phyloP scores from a whole-genome alignment of 2,888 invertebrate genomes.

The Ophioninae sp. region DNA sequence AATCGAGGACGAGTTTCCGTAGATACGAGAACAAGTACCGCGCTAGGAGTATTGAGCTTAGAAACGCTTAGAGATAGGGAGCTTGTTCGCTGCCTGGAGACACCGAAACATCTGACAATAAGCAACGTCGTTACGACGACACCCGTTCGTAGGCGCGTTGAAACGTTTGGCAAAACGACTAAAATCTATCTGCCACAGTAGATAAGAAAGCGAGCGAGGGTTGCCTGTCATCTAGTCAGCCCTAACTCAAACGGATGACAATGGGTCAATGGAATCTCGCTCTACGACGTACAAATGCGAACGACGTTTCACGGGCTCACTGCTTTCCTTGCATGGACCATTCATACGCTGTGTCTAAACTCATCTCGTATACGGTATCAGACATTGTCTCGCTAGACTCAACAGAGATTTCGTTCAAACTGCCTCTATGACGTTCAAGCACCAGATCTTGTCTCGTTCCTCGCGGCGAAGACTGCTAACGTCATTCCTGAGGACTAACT shows the following conservation, averaged over 20 bases:
- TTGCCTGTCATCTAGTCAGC: conserved; percentile 74
- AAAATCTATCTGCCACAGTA: conserved; percentile 73
- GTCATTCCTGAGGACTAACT: background rate
- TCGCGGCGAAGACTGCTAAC: background rate
- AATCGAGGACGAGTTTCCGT: conserved; percentile 58
- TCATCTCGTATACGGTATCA: background rate
- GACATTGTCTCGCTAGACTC: background rate
- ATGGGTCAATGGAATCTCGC: conserved; percentile 68
- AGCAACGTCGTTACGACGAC: conserved; percentile 35
- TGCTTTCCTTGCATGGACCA: background rate
- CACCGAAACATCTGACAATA: conserved; percentile 44
- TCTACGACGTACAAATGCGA: conserved; percentile 43
- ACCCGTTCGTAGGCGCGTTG: conserved; percentile 4
- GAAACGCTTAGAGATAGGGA: conserved; percentile 58
- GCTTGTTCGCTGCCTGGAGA: conserved; percentile 50
- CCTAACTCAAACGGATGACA: conserved; percentile 76
- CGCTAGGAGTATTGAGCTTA: conserved; percentile 44
- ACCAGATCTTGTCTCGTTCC: background rate
- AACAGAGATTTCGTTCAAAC: background rate
- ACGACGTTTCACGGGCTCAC: background rate
- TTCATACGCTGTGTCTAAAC: conserved; percentile 15
- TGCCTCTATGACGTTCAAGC: background rate
- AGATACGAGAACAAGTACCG: conserved; percentile 45
- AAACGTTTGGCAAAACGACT: conserved; percentile 61
- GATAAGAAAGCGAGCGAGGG: conserved; percentile 71